phyloP scores from a whole-genome alignment of 2,888 invertebrate genomes.

The Tetropium fuscum region DNA sequence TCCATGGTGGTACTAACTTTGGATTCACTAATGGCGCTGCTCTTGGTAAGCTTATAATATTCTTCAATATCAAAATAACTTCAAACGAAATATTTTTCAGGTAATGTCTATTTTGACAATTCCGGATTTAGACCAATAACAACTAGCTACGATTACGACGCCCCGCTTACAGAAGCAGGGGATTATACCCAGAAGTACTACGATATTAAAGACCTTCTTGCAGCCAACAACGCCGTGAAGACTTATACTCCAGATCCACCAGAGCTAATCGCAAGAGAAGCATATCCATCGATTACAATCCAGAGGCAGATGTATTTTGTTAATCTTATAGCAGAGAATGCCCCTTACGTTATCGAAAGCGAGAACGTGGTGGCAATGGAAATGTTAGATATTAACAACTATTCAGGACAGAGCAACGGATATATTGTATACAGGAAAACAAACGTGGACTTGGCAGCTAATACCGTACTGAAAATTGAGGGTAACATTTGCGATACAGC shows the following conservation, averaged over 20 bases:
- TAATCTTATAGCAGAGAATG: constrained; percentile 36
- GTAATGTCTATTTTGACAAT: constrained; percentile 33
- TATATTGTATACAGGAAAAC: constrained; percentile 68
- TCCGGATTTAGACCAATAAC: constrained; percentile 60
- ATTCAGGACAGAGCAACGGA: constrained; percentile 70
- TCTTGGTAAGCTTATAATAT: constrained; percentile 36
- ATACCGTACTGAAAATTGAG: constrained; percentile 55
- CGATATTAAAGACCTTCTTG: constrained; percentile 70
- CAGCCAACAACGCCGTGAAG: constrained; percentile 56
- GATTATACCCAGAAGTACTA: constrained; percentile 84
- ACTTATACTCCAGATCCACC: constrained; percentile 75
- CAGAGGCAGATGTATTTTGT: constrained; percentile 44
- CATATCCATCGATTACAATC: constrained; percentile 67
- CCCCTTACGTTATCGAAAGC: constrained; percentile 32
- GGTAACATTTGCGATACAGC: constrained; percentile 67
- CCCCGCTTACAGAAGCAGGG: constrained; percentile 88
- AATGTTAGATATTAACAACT: constrained; percentile 58
- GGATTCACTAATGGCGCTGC: constrained; percentile 69
- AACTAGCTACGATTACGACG: constrained; percentile 83
- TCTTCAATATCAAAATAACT: background rate
- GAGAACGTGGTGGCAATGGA: constrained; percentile 56
- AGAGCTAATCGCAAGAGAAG: constrained; percentile 79
- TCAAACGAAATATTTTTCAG: constrained; percentile 10
- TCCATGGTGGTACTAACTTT: constrained; percentile 89
- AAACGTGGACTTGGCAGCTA: constrained; percentile 49